Evolutionary conservation across 2,113 vertebrate genomes (phyloP).

Genomic region (Hucho hucho): DNA sequence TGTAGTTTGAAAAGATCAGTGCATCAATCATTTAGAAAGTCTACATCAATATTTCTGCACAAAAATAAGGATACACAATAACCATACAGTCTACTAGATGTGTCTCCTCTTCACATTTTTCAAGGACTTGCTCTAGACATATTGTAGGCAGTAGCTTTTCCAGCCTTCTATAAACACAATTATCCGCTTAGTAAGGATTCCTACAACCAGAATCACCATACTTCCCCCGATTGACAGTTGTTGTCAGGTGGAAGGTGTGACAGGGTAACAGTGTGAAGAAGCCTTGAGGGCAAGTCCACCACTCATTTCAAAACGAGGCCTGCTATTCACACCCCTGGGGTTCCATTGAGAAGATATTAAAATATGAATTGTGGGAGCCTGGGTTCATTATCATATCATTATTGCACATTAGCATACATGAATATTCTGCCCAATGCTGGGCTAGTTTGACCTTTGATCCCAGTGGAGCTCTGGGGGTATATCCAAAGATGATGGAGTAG

Average conservation of each 20-base stretch:
- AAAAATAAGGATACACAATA: background rate
- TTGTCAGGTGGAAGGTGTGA: conserved; percentile 18
- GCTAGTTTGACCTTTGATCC: background rate
- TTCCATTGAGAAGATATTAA: conserved; percentile 15
- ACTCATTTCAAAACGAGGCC: conserved; percentile 4
- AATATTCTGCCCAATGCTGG: background rate
- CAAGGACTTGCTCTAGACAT: too few species aligned
- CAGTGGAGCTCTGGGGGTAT: background rate
- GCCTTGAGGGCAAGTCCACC: conserved; percentile 35
- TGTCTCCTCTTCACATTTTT: too few species aligned
- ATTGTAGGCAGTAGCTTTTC: too few species aligned
- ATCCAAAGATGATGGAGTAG: background rate
- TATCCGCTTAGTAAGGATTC: background rate
- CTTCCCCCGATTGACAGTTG: background rate
- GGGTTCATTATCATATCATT: conserved; percentile 9
- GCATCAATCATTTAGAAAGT: background rate
- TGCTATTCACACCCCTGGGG: conserved; percentile 16
- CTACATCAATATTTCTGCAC: background rate
- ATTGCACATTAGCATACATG: conserved; percentile 1
- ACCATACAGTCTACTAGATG: too few species aligned
- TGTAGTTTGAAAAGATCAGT: background rate
- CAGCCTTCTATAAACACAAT: too few species aligned
- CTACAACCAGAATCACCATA: background rate
- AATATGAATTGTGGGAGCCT: conserved; percentile 17
- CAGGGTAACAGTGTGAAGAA: conserved; percentile 16